Evolutionary conservation across 2,888 invertebrate genomes (phyloP), one percentile per base, ranked within the genome.

Genomic region (Arrhopalites spinosus): DNA sequence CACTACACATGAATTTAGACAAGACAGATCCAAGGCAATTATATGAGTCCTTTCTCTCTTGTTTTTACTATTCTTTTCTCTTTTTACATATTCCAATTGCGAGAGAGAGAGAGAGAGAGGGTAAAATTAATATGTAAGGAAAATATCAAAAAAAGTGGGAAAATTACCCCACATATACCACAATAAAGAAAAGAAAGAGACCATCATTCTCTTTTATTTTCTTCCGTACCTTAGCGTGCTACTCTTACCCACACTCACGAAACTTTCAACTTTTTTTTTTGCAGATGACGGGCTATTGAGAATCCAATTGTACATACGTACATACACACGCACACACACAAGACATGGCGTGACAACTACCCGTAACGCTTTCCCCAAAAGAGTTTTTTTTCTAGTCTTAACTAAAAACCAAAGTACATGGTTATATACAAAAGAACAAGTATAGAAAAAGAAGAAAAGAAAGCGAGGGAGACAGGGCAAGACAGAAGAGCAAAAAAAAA

Each of bases 241-340:
- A 23, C 66, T 66, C 66, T 66, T 45, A 68, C 25, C 7, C 30
- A 69, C 53, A 68, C 50, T 69, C 56, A 56, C 69, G 27, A 69
- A 69, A 69, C 69, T 69, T 69, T 69, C 69, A 69, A 66, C 66
- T 66, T 66, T n/a, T n/a, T n/a, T n/a, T n/a, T 66, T 43, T 29
- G 36, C 45, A 66, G 43, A 66, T 66, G 66, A 66, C 45, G 66
- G n/a, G 45, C 66, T 66, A 66, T 66, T 66, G 66, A 66, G 66
- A 66, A 45, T 47, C 59, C 59, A 25, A 56, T 27, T 27, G 30
- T 53, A 11, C 3, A 56, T 30, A 56, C 36, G 27, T 50, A 11
- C 50, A 50, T 27, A 50, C 8, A 11, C 67, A 68, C 50, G 27
- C 29, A 2, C 23, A 23, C 8, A 53, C n/a, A 53, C 23, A 53